Evolutionary conservation across 2,113 vertebrate genomes (phyloP).

Genomic region (Chaetodon auriga): DNA sequence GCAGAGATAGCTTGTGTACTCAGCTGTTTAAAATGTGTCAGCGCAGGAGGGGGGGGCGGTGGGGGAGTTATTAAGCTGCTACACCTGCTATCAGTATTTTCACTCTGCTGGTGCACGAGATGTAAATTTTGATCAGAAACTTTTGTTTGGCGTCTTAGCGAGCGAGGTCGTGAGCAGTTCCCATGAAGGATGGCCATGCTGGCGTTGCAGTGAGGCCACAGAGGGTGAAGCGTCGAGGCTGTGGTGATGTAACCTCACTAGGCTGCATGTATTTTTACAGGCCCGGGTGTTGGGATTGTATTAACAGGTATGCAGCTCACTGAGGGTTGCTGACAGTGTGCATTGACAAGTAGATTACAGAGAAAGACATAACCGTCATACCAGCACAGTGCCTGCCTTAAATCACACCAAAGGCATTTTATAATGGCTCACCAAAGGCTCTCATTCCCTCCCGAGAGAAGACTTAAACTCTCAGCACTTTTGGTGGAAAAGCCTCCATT

Average conservation of each 20-base stretch:
- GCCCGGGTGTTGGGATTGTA: constrained; percentile 56
- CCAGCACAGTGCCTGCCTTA: constrained; percentile 45
- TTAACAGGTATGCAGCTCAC: constrained; percentile 71
- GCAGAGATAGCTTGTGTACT: constrained; percentile 77
- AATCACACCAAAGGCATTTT: constrained; percentile 62
- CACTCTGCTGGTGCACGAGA: constrained; percentile 17
- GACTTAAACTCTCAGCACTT: constrained; percentile 13
- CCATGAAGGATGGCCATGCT: constrained; percentile 62
- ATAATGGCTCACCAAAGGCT: constrained; percentile 35
- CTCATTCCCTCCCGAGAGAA: constrained; percentile 6
- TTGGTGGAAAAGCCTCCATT: constrained; percentile 7
- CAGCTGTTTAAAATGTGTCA: constrained; percentile 74
- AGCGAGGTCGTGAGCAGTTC: constrained; percentile 44
- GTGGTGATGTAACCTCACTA: constrained; percentile 62
- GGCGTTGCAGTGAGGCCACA: constrained; percentile 60
- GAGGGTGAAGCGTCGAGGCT: constrained; percentile 53
- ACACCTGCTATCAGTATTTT: constrained; percentile 65
- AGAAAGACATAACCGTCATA: constrained; percentile 64
- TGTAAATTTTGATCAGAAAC: constrained; percentile 23
- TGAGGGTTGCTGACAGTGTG: constrained; percentile 63
- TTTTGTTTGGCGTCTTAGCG: constrained; percentile 19
- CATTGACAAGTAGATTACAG: constrained; percentile 73
- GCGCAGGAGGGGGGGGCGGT: constrained; percentile 8
- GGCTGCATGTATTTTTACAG: constrained; percentile 59
- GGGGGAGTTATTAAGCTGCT: constrained; percentile 53